Conservation (phyloP, 2,888 invertebrate species). For the Pheosia gnoma region DNA sequence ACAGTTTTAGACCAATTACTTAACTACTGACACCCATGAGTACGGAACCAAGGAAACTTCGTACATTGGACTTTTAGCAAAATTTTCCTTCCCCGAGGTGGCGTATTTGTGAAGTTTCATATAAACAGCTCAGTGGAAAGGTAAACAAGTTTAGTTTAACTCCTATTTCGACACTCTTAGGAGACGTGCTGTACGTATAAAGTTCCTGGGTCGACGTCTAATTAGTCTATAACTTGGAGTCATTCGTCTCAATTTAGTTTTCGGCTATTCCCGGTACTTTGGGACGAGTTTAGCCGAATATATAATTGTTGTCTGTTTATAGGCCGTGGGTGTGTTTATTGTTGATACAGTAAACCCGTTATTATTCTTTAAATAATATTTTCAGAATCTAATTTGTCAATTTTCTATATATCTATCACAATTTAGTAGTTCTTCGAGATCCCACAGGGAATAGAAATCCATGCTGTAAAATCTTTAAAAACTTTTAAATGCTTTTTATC, state of each 20-base stretch:
- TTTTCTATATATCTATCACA: no score
- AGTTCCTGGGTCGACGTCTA: slow-evolving; percentile 63
- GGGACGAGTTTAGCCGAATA: slow-evolving; percentile 30
- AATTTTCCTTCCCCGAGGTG: slow-evolving; percentile 64
- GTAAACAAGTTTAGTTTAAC: slow-evolving; percentile 77
- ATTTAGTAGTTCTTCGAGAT: no score
- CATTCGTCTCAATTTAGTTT: slow-evolving; percentile 75
- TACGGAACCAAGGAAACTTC: slow-evolving; percentile 48
- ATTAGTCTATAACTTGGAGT: slow-evolving; percentile 72
- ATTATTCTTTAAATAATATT: no score
- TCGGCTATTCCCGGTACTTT: slow-evolving; percentile 42
- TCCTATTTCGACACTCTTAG: slow-evolving; percentile 75
- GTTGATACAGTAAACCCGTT: neutral
- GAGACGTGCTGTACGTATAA: slow-evolving; percentile 62
- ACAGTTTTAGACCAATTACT: slow-evolving; percentile 43
- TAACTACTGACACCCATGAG: slow-evolving; percentile 43
- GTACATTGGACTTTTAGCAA: slow-evolving; percentile 54
- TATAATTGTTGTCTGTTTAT: slow-evolving; percentile 33
- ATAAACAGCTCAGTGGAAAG: slow-evolving; percentile 68
- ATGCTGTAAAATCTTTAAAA: neutral
- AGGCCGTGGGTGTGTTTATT: slow-evolving; percentile 18
- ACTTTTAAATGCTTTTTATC: neutral
- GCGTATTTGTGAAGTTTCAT: slow-evolving; percentile 70
- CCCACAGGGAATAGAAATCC: no score
- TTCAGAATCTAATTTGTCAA: no score